These are phyloP conservation scores for Bergia sp. DNA, from an alignment of 92 coral and sea anemone genomes.

Conservation along the genomic window DNA sequence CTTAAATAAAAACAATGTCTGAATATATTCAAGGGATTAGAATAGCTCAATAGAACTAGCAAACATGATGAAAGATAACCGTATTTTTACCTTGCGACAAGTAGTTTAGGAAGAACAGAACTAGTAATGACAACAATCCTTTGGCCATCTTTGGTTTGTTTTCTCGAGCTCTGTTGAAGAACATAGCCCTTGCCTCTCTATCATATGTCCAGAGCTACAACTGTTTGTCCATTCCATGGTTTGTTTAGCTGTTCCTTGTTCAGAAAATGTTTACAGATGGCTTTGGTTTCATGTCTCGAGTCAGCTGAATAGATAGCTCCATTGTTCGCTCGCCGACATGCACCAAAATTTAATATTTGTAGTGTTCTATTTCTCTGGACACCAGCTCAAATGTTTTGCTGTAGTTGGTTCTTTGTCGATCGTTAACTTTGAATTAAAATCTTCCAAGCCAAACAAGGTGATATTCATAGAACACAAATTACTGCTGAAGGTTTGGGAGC, in stretches of 20 bases:
- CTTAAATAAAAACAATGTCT: too few relatives aligned
- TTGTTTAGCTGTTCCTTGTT: constrained; percentile 27
- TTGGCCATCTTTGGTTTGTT: not conserved
- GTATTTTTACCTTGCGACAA: not conserved
- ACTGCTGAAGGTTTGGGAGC: not conserved
- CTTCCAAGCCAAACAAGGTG: not conserved
- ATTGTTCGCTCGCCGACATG: not conserved
- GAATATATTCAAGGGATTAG: not conserved
- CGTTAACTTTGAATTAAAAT: not conserved
- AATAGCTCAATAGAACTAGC: not conserved
- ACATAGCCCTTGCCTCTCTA: not conserved
- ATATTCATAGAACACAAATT: too few relatives aligned
- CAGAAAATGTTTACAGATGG: constrained; percentile 7
- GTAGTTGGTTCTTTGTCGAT: not conserved
- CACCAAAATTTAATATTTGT: not conserved
- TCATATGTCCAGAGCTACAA: not conserved
- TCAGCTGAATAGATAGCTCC: constrained; percentile 11
- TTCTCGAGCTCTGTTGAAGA: not conserved
- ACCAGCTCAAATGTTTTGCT: not conserved
- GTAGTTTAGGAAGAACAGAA: not conserved
- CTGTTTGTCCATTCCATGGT: not conserved
- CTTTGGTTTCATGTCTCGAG: not conserved
- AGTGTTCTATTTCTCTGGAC: not conserved
- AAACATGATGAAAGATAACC: not conserved
- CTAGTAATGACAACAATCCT: not conserved